phyloP scores from a whole-genome alignment of 1,140 invertebrate genomes.

The Cherax destructor region DNA sequence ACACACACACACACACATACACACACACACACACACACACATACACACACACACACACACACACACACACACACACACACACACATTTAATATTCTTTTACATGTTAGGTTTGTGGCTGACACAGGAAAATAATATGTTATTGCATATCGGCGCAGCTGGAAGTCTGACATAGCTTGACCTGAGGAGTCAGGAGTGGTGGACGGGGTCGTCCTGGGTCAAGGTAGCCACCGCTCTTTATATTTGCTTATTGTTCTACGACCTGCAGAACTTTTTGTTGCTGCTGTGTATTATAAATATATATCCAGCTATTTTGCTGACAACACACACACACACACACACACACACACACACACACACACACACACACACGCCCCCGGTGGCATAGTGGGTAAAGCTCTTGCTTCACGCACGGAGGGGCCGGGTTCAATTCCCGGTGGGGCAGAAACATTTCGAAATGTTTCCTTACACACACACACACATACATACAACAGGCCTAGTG shows the following conservation, averaged over 20 bases:
- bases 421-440: too few relatives aligned
- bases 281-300: slow-evolving; percentile 39
- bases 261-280: slow-evolving; percentile 5
- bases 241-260: slow-evolving; percentile 41
- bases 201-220: slow-evolving; percentile 34
- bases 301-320: background rate
- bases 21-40: too few relatives aligned
- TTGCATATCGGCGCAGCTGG: background rate
- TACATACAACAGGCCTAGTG: too few relatives aligned
- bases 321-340: background rate
- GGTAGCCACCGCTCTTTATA: slow-evolving; percentile 19
- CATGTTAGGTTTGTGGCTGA: background rate
- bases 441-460: too few relatives aligned
- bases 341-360: slow-evolving; percentile 12
- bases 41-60: too few relatives aligned
- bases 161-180: background rate
- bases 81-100: too few relatives aligned
- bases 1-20: too few relatives aligned
- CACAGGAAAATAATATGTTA: background rate
- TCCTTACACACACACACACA: too few relatives aligned
- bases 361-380: slow-evolving; percentile 6
- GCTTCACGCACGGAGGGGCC: too few relatives aligned
- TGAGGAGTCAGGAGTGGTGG: slow-evolving; percentile 5
- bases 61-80: too few relatives aligned
- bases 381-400: too few relatives aligned